These are phyloP conservation scores for Gobio occitaniae DNA, from an alignment of 2,797 vertebrate species.

Conservation along the genomic window DNA sequence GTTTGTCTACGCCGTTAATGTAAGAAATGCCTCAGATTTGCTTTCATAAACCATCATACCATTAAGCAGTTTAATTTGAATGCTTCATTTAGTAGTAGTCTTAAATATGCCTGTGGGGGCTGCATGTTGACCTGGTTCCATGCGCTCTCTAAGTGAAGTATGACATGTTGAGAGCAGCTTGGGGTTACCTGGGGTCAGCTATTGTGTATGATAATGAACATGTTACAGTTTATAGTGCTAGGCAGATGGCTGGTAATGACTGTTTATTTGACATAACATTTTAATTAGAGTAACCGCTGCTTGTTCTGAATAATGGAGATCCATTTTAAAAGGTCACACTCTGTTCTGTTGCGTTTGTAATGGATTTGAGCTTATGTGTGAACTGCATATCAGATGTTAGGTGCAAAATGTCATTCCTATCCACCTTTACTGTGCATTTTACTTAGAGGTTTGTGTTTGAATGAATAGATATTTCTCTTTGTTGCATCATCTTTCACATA, in stretches of 20 bases:
- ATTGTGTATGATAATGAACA: conserved; percentile 66
- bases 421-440: background rate
- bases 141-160: conserved; percentile 52
- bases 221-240: conserved; percentile 56
- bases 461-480: conserved; percentile 24
- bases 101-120: conserved; percentile 42
- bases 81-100: conserved; percentile 34
- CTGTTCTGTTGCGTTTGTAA: conserved; percentile 55
- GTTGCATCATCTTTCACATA: conserved; percentile 42
- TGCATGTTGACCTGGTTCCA: conserved; percentile 44
- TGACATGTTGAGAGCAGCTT: conserved; percentile 58
- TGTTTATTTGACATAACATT: conserved; percentile 67
- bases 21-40: conserved; percentile 2
- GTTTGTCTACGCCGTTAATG: background rate
- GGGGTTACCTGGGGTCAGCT: conserved; percentile 62
- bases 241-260: conserved; percentile 67
- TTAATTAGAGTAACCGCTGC: conserved; percentile 62
- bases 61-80: conserved; percentile 25
- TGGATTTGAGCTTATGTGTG: conserved; percentile 29
- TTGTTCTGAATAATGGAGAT: conserved; percentile 58
- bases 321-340: conserved; percentile 59
- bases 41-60: conserved; percentile 29
- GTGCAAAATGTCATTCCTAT: conserved; percentile 8
- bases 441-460: conserved; percentile 21
- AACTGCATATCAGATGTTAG: background rate